Percentiles rank a stretch among this genome's conserved stretches.
Evolutionary conservation across 1,140 invertebrate species (phyloP).

Genomic region (Scaptomyza pallida): DNA sequence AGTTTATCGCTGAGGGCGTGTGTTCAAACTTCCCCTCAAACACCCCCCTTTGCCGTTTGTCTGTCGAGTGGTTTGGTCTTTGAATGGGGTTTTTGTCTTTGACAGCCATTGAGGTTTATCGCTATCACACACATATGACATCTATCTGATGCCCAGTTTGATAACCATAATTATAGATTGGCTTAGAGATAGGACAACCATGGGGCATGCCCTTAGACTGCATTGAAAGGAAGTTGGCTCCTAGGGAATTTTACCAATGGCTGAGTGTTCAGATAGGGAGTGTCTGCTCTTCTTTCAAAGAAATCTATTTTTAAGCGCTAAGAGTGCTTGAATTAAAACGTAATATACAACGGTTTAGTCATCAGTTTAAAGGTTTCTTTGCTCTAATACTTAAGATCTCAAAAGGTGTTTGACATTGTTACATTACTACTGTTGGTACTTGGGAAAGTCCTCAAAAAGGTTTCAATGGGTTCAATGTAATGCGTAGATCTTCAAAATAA

Average conservation of each 20-base stretch:
- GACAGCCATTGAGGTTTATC: constrained; percentile 31
- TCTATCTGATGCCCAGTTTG: constrained; percentile 28
- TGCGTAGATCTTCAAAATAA: no score
- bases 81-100: constrained; percentile 23
- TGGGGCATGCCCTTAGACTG: neutral
- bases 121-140: constrained; percentile 12
- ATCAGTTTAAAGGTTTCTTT: neutral
- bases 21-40: constrained; percentile 37
- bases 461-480: no score
- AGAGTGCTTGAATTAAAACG: neutral
- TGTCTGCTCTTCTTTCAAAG: neutral
- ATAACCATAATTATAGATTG: constrained; percentile 6
- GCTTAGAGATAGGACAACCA: no score
- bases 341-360: constrained; percentile 2
- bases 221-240: neutral
- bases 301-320: neutral
- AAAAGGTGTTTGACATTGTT: no score
- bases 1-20: constrained; percentile 60
- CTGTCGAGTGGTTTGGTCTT: constrained; percentile 18
- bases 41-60: constrained; percentile 14
- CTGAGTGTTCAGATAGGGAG: neutral
- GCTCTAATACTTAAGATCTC: no score
- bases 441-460: no score
- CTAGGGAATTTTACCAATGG: neutral
- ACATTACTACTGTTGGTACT: no score